Conservation (phyloP, 2,113 vertebrate genomes). For the Odocoileus virginianus region DNA sequence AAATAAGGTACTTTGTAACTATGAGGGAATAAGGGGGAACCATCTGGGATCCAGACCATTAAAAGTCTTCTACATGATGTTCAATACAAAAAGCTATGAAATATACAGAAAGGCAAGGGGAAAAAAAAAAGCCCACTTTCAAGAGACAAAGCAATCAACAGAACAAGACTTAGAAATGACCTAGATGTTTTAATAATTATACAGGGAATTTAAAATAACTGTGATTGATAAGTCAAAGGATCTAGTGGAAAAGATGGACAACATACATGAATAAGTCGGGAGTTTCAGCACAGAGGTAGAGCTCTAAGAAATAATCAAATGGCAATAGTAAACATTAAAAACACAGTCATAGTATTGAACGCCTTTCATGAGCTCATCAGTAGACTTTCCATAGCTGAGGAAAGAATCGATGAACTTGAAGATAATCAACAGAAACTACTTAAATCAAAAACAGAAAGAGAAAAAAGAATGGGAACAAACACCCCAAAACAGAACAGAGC, state of each 20-base stretch:
- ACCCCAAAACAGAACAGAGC: not conserved
- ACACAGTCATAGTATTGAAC: not conserved
- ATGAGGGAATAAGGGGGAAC: not conserved
- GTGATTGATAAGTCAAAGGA: not conserved
- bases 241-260: not conserved
- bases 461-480: not conserved
- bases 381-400: not conserved
- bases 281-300: not conserved
- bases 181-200: not conserved
- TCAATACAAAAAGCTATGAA: not conserved
- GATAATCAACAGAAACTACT: not conserved
- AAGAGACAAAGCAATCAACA: slow-evolving; percentile 4
- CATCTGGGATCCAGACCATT: not conserved
- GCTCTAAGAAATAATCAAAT: not conserved
- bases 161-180: not conserved
- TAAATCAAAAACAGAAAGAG: not conserved
- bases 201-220: not conserved
- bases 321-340: not conserved
- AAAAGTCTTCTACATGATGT: not conserved
- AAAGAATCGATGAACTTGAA: not conserved
- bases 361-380: not conserved
- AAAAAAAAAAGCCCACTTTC: not conserved
- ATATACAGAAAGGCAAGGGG: not conserved
- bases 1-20: not conserved
- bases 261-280: not conserved